Evolutionary conservation across 2,113 vertebrate species (phyloP).

Genomic region (Nesogale talazaci): DNA sequence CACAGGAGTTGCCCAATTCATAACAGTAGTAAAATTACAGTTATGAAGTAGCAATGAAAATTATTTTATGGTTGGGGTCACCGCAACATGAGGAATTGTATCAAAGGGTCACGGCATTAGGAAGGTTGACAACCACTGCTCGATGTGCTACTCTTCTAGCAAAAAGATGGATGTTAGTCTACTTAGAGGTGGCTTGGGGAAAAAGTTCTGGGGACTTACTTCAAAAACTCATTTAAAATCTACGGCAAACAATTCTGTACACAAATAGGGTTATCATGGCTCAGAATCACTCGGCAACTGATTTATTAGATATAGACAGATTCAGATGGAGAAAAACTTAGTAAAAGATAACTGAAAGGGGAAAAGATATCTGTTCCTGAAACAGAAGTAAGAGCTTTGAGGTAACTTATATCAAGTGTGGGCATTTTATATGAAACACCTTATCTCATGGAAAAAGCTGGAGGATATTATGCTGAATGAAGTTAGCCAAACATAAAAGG

Average conservation of each 20-base stretch:
- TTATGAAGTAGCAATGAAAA: no score
- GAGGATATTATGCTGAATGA: no score
- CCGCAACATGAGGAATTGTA: no score
- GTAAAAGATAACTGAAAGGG: background rate
- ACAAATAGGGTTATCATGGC: background rate
- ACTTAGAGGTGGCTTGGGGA: background rate
- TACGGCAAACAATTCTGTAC: background rate
- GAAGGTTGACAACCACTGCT: no score
- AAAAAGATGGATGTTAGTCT: background rate
- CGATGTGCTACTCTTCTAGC: background rate
- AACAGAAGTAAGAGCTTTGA: constrained; percentile 10
- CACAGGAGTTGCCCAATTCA: no score
- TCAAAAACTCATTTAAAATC: background rate
- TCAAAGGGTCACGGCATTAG: no score
- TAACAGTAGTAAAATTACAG: no score
- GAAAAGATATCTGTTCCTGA: no score
- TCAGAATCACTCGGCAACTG: background rate
- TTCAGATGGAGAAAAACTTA: constrained; percentile 35
- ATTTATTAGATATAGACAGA: constrained; percentile 24
- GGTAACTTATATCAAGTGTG: background rate
- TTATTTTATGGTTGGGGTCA: no score
- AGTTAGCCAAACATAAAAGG: no score
- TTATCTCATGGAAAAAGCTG: no score
- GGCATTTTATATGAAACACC: no score
- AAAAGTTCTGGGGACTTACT: background rate